phyloP scores from a whole-genome alignment of 2,113 vertebrate genomes.

The Apodemus sylvaticus region DNA sequence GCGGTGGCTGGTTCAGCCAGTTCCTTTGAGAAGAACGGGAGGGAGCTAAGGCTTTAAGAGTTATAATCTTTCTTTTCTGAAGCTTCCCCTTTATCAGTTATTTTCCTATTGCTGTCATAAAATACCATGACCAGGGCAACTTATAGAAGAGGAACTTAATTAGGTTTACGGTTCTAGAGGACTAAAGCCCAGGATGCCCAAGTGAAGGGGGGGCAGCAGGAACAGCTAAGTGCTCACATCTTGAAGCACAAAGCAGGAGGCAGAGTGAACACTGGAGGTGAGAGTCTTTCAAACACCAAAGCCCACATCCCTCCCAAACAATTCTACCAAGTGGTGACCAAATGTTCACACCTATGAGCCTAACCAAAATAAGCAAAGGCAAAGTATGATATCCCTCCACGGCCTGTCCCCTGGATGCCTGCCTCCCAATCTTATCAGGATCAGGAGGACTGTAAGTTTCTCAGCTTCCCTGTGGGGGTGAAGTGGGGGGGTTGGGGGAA shows the following conservation, averaged over 20 bases:
- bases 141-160: background rate
- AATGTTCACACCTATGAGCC: background rate
- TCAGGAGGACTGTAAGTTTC: background rate
- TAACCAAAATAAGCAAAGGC: background rate
- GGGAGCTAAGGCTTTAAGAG: background rate
- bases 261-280: background rate
- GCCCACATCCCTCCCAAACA: background rate
- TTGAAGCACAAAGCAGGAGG: background rate
- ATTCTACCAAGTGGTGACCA: background rate
- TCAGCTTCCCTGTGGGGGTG: accelerated
- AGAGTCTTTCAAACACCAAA: background rate
- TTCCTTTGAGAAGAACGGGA: background rate
- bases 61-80: background rate
- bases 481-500: accelerated
- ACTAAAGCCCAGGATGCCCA: background rate
- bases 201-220: background rate
- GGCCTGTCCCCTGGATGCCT: too few relatives aligned
- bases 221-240: background rate
- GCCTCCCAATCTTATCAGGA: background rate
- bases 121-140: background rate
- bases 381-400: background rate
- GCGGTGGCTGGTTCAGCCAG: background rate
- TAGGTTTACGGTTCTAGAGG: background rate
- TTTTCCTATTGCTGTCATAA: background rate
- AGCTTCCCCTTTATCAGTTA: background rate